Evolutionary conservation across 2,113 vertebrate genomes (phyloP).

Genomic region (Tupaia tana): DNA sequence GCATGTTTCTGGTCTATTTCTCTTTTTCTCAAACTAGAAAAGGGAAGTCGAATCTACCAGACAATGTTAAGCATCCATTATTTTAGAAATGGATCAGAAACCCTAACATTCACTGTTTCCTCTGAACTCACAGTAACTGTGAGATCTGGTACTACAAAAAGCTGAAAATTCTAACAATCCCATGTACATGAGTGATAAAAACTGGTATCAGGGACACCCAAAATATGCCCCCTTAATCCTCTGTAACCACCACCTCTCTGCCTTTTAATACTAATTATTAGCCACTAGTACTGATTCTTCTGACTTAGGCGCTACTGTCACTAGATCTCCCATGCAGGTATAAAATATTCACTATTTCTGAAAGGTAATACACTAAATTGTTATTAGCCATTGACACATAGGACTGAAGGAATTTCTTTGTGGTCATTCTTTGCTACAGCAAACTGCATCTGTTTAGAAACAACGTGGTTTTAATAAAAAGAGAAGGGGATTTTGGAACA

Average conservation of each 20-base stretch:
- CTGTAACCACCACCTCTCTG: not conserved
- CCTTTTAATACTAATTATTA: not conserved
- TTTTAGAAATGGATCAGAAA: not conserved
- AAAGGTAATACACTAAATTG: slow-evolving; percentile 41
- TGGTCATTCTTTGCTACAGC: not conserved
- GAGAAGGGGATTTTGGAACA: not conserved
- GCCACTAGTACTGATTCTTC: not conserved
- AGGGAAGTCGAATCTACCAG: not conserved
- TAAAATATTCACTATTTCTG: slow-evolving; percentile 68
- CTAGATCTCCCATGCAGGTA: slow-evolving; percentile 38
- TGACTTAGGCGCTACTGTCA: not conserved
- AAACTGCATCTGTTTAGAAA: not conserved
- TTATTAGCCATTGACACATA: not conserved
- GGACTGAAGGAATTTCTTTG: not conserved
- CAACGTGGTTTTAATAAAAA: not conserved
- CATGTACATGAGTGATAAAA: not conserved
- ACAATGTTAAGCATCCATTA: not conserved
- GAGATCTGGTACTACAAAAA: not conserved
- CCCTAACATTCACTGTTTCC: not conserved
- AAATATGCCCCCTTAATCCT: not conserved
- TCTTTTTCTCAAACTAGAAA: not conserved
- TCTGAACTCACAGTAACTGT: not conserved
- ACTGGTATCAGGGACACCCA: not conserved
- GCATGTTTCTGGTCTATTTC: not conserved
- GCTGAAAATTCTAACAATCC: not conserved